Percentiles rank a stretch among this genome's conserved stretches.
These are phyloP conservation scores for Helleia helle DNA, from an alignment of 2,888 invertebrate species.

Conservation along the genomic window DNA sequence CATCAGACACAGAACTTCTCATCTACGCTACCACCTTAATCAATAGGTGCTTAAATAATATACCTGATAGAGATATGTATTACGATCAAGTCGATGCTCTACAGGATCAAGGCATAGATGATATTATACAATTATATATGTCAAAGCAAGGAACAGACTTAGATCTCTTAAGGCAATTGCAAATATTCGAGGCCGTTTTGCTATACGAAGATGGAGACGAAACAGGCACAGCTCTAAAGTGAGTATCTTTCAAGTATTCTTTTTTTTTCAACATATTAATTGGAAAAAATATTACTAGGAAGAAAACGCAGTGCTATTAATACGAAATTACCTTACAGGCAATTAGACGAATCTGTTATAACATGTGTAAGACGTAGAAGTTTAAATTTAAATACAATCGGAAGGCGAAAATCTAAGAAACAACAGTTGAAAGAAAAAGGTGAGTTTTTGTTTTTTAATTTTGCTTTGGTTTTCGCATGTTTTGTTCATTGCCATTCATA, in stretches of 20 bases:
- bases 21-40: conserved; percentile 97
- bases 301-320: too few relatives aligned
- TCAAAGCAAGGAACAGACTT: conserved; percentile 93
- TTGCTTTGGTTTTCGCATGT: conserved; percentile 19
- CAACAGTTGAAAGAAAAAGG: conserved; percentile 81
- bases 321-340: conserved; percentile 49
- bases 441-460: conserved; percentile 33
- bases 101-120: conserved; percentile 94
- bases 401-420: conserved; percentile 82
- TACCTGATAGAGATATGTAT: conserved; percentile 96
- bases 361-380: conserved; percentile 79
- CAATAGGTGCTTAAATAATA: conserved; percentile 94
- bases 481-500: conserved; percentile 14
- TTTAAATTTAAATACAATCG: conserved; percentile 66
- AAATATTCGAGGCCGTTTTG: conserved; percentile 95
- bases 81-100: conserved; percentile 97
- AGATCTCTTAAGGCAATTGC: conserved; percentile 93
- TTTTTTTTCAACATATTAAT: too few relatives aligned
- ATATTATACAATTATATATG: conserved; percentile 90
- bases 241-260: too few relatives aligned
- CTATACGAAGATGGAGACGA: conserved; percentile 87
- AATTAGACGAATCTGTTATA: conserved; percentile 79
- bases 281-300: too few relatives aligned
- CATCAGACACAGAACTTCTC: conserved; percentile 95
- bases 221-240: conserved; percentile 74